Percentiles rank a stretch among this genome's conserved stretches.
Evolutionary conservation across 1,140 invertebrate species (phyloP).

Genomic region (Mamestra configurata): DNA sequence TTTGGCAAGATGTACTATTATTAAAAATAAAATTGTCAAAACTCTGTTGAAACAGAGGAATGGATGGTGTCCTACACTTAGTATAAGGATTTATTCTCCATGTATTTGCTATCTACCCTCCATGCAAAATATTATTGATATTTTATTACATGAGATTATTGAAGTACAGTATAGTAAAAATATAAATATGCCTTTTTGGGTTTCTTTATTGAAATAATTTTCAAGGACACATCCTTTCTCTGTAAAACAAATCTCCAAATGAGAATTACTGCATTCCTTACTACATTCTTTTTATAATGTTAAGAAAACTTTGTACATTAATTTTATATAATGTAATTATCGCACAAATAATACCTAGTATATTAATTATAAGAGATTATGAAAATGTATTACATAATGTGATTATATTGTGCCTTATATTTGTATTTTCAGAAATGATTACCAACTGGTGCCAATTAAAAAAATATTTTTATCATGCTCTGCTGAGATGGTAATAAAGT

Average conservation of each 20-base stretch:
- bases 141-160: background rate
- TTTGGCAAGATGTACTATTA: slow-evolving; percentile 21
- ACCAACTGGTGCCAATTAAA: slow-evolving; percentile 81
- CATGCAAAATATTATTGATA: background rate
- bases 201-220: background rate
- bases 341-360: slow-evolving; percentile 57
- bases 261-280: slow-evolving; percentile 61
- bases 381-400: slow-evolving; percentile 62
- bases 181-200: background rate
- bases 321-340: slow-evolving; percentile 54
- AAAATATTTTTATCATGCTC: slow-evolving; percentile 55
- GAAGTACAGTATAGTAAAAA: slow-evolving; percentile 3
- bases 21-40: background rate
- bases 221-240: slow-evolving; percentile 4
- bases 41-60: background rate
- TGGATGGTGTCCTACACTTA: background rate
- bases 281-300: slow-evolving; percentile 46
- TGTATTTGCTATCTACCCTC: background rate
- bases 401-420: slow-evolving; percentile 76
- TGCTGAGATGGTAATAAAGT: slow-evolving; percentile 5
- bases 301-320: slow-evolving; percentile 53
- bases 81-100: background rate
- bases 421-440: slow-evolving; percentile 63
- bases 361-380: slow-evolving; percentile 65
- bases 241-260: slow-evolving; percentile 34